Base-by-base conservation (phyloP, 2,888 invertebrate genomes). In the Xylocampa areola region DNA sequence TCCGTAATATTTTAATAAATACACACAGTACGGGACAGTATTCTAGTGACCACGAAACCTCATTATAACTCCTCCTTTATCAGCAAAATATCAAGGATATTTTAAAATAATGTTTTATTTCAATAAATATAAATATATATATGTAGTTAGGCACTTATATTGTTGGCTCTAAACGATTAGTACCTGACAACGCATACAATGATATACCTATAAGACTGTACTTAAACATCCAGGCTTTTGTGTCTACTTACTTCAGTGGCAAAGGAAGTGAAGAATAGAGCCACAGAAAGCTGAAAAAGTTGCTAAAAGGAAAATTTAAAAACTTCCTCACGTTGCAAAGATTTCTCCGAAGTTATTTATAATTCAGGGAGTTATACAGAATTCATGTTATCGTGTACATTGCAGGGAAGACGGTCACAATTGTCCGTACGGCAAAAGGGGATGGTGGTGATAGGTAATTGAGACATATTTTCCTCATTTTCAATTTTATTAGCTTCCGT, bases 401-500 rank as follows among this genome's bases (percentile, higher is more conserved):
- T 89, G 57, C 88, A 88, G 89, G 86, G 79, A 84, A 62, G 73
- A 80, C 64, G 79, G 80, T 61, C 79, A 85, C 64, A 83, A 81
- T 80, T 89, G 89, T 76, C 86, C 84, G 59, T 89, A 82, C 79
- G 88, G 88, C 61, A 87, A 88, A 75, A 84, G 79, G 65, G 79
- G 81, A 69, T 59, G 73, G 72, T 80, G 70, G 65, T 68, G 69
- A 57, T 77, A 78, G 77, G 78, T 81, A 80, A 77, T 66, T 60
- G 43, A 51, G 53, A 48, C 48, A 35, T 63, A n/a, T 50, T 59
- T 54, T 59, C 48, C 33, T 61, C 59, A 64, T 47, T 35, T 48
- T 55, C 27, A 54, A 6, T 61, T n/a, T 65, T 44, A 50, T 29
- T 49, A 33, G 66, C 58, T 68, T 57, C 41, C 63, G 58, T 59